Evolutionary conservation across 1,140 invertebrate species (phyloP).

Genomic region (Monomorium pharaonis): DNA sequence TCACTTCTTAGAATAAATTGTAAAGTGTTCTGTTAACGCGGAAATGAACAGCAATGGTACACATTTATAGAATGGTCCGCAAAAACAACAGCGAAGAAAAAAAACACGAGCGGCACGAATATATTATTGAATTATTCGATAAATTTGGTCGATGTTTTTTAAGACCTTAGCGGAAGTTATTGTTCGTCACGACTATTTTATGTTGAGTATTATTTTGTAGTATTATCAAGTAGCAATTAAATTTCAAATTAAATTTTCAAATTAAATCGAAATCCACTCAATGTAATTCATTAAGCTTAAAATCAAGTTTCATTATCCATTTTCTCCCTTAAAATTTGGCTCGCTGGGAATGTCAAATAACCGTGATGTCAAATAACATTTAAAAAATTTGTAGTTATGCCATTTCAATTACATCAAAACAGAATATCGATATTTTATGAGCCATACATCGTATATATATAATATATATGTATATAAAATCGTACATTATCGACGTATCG

Average conservation of each 20-base stretch:
- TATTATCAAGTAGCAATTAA: constrained; percentile 29
- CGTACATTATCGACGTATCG: constrained; percentile 44
- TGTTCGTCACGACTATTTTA: not conserved
- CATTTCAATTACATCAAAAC: not conserved
- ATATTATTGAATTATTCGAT: constrained; percentile 3
- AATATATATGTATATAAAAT: constrained; percentile 44
- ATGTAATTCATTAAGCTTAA: not conserved
- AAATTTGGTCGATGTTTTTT: not conserved
- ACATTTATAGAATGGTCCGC: not conserved
- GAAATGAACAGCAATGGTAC: not conserved
- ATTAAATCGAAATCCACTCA: not conserved
- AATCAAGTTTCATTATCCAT: not conserved
- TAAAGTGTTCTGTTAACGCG: constrained; percentile 11
- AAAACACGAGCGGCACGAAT: not conserved
- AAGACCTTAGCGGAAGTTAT: not conserved
- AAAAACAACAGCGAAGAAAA: not conserved
- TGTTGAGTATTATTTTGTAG: constrained; percentile 37
- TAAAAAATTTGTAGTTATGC: not conserved
- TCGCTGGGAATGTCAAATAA: not conserved
- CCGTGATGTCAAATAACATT: not conserved
- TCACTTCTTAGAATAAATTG: constrained; percentile 13
- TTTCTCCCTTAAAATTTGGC: not conserved
- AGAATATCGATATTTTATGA: constrained; percentile 24
- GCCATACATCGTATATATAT: constrained; percentile 34
- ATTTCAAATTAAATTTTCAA: not conserved